A percentile compares a stretch with the other conserved stretches of the same genome.
phyloP scores from a whole-genome alignment of 2,888 invertebrate genomes.

The Aplocera efformata region DNA sequence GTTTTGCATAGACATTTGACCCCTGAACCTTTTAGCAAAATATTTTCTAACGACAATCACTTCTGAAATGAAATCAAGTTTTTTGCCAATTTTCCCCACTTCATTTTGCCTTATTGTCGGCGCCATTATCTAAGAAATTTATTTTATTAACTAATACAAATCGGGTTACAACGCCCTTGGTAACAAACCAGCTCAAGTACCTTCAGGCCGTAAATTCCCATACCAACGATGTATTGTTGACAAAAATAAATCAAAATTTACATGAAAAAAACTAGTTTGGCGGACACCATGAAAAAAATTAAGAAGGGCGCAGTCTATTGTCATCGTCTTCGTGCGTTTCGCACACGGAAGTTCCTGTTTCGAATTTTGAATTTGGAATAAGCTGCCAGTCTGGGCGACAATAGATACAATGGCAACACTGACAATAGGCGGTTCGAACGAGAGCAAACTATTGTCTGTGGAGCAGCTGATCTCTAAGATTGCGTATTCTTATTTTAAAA shows the following conservation, averaged over 20 bases:
- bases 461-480: slow-evolving; percentile 64
- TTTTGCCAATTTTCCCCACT: slow-evolving; percentile 50
- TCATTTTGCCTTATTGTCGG: slow-evolving; percentile 46
- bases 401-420: slow-evolving; percentile 52
- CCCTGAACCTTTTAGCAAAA: slow-evolving; percentile 43
- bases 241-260: slow-evolving; percentile 76
- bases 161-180: slow-evolving; percentile 45
- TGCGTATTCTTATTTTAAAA: slow-evolving; percentile 46
- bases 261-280: slow-evolving; percentile 70
- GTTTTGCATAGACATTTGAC: slow-evolving; percentile 21
- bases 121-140: slow-evolving; percentile 40
- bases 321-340: slow-evolving; percentile 49
- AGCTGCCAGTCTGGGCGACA: slow-evolving; percentile 59
- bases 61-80: slow-evolving; percentile 39
- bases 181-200: slow-evolving; percentile 45
- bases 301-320: slow-evolving; percentile 57
- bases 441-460: slow-evolving; percentile 57
- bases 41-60: slow-evolving; percentile 41
- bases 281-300: slow-evolving; percentile 45
- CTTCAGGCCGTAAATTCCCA: slow-evolving; percentile 61
- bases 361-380: slow-evolving; percentile 44
- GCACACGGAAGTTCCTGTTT: slow-evolving; percentile 72
- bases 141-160: slow-evolving; percentile 33
- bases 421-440: slow-evolving; percentile 62
- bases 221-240: slow-evolving; percentile 68